Base-by-base conservation (phyloP, 1,140 invertebrate species). In the Drosophila azteca region DNA sequence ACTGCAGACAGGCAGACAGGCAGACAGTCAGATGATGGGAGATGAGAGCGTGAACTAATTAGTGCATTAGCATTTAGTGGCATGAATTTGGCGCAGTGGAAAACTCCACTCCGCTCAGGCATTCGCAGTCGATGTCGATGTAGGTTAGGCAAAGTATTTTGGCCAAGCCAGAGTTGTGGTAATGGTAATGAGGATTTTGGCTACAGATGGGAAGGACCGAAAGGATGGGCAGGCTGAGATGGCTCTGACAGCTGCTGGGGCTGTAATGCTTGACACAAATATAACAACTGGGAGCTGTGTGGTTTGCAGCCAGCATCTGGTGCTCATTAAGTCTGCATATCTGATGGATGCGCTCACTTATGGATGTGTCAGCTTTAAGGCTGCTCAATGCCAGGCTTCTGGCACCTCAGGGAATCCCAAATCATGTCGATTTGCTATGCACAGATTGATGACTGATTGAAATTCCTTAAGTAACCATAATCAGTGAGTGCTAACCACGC, bases 51-150 rank as follows among this genome's bases (percentile, higher is more conserved):
- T 55, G 52, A 85, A 69, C 82, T 88, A 87, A 87, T 87, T 87
- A 87, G 83, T 82, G 83, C 62, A 85, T 82, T 75, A 85, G 65
- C 69, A 87, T 75, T 82, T 66, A 62, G 59, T 53, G 77, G 48
- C 69, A 55, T 53, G 49, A 72, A 49, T 72, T 72, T 35, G 41
- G 57, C 20, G 13, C 49, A 60, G 61, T 45, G 58, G 79, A 61
- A 53, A 80, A 77, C 64, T 70, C 77, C 62, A 58, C 63, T 67
- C 48, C 48, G 43, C 31, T 64, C 48, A 35, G 31, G 24, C 54
- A 57, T 43, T 44, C 43, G 9, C 54, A 17, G 54, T 13, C 39
- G 26, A 78, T 61, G 31, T 82, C 39, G 26, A 78, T 61, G 31
- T 82, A 52, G 80, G 80, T 77, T 84, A 80, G 46, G 31, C 55